Conservation (phyloP, 1,140 invertebrate genomes). For the Meloidogyne hapla region DNA sequence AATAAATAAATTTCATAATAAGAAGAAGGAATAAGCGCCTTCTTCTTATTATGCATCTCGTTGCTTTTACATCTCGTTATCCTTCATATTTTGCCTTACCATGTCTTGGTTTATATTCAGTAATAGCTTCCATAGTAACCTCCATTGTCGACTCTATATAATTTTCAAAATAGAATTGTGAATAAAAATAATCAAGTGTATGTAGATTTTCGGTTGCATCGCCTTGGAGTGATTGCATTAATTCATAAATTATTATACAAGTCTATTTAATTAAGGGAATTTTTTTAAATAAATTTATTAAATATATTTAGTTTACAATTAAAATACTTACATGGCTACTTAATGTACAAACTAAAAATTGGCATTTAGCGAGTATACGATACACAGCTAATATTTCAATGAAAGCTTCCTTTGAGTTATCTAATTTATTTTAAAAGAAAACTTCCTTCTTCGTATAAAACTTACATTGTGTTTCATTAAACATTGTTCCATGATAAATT, state of each 20-base stretch:
- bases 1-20: too few relatives aligned
- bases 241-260: conserved; percentile 61
- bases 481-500: background rate
- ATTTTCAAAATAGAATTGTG: too few relatives aligned
- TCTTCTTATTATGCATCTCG: too few relatives aligned
- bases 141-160: too few relatives aligned
- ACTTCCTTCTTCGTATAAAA: background rate
- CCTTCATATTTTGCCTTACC: background rate
- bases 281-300: background rate
- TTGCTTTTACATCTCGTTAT: too few relatives aligned
- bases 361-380: conserved; percentile 23
- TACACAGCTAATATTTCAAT: conserved; percentile 59
- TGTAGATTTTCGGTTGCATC: conserved; percentile 58
- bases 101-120: background rate
- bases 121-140: background rate
- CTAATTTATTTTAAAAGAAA: background rate
- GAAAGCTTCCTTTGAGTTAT: conserved; percentile 65
- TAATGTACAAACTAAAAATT: conserved; percentile 69
- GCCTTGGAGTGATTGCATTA: conserved; percentile 53
- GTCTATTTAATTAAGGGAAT: conserved; percentile 41
- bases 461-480: background rate
- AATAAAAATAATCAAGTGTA: conserved; percentile 60
- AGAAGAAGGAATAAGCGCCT: too few relatives aligned
- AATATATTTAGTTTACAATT: too few relatives aligned
- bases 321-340: conserved; percentile 67